Evolutionary conservation across 64 coral and sea anemone species (phyloP), one percentile per base, ranked within the genome.

Genomic region (Pocillopora verrucosa): DNA sequence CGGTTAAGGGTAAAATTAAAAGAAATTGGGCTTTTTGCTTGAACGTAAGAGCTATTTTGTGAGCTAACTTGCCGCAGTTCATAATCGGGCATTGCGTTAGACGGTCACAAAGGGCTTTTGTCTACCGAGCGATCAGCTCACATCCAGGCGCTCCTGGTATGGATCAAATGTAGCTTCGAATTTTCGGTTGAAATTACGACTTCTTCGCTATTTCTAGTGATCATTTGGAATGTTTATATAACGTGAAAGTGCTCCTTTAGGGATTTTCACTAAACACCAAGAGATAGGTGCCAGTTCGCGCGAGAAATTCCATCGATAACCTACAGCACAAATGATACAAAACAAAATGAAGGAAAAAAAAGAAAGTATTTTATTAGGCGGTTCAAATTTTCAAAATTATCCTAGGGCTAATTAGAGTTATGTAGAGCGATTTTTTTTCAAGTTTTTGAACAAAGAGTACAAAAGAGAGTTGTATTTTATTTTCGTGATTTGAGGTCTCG

Each of bases 391-490:
- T 51, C 41, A 7, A 51, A 51, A 51, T 7, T 51, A 51, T 7
- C 3, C 7, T 0, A 51, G 22, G 64, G 3, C 64, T 70, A 11
- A 24, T 70, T 24, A 25, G 19, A 25, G 67, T 25, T 70, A 24
- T 70, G 22, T 6, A 24, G 22, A 20, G 10, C 6, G n/a, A 11
- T 5, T 5, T 22, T n/a, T 70, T 70, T 70, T 11, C 11, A 20
- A 67, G 2, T 45, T 76, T 76, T 73, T 16, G 0, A 15, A 63
- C 19, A 63, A 19, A 60, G 4, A 63, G 59, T 25, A 83, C 80
- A 83, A 83, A 83, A 68, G 61, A 51, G 26, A 83, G 19, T 81
- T 83, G 61, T 83, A 61, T 41, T 26, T 45, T 65, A 1, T 65
- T 22, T 81, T 67, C 34, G 80, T 67, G 80, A 67, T 67, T 19